Conservation (phyloP, 2,888 invertebrate genomes). For the Eupithecia centaureata region DNA sequence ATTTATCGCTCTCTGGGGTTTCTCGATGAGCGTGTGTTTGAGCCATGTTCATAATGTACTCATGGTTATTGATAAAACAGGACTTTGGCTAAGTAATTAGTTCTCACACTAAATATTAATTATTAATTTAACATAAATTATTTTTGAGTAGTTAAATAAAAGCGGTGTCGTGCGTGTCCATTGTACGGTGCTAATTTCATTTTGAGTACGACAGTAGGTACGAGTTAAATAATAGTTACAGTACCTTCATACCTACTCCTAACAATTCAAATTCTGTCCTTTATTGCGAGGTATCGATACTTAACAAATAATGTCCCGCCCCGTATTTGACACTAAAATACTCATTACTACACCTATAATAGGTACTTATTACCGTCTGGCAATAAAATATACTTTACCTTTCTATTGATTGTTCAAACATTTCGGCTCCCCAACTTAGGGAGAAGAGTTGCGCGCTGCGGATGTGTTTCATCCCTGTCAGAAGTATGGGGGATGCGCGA, state of each 20-base stretch:
- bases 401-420: constrained; percentile 73
- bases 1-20: constrained; percentile 2
- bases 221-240: background rate
- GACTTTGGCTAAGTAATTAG: background rate
- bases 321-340: background rate
- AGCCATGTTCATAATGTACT: background rate
- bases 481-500: constrained; percentile 37
- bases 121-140: background rate
- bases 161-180: background rate
- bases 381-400: constrained; percentile 46
- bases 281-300: background rate
- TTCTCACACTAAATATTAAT: background rate
- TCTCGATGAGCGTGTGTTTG: background rate
- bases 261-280: background rate
- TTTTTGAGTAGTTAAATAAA: no score
- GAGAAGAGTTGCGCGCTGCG: constrained; percentile 72
- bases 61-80: background rate
- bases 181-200: background rate
- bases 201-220: no score
- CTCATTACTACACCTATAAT: constrained; percentile 44
- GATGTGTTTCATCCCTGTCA: constrained; percentile 54
- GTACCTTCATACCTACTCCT: background rate
- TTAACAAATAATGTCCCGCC: background rate
- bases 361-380: constrained; percentile 43
- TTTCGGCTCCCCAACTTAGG: constrained; percentile 50